Evolutionary conservation across 2,888 invertebrate genomes (phyloP).

Genomic region (Pterostichus madidus): DNA sequence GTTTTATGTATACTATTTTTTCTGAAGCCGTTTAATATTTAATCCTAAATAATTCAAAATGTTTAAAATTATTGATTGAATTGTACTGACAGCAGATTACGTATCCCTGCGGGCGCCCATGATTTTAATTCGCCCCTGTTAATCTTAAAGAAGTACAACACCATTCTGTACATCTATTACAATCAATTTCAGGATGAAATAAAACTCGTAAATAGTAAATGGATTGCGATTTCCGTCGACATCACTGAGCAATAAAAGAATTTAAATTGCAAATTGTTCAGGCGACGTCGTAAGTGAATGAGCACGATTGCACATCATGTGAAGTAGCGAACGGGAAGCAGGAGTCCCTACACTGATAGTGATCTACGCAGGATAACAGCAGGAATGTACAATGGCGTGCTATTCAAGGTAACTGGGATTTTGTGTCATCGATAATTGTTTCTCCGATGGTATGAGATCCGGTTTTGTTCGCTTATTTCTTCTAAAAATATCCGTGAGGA

Average conservation of each 20-base stretch:
- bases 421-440: conserved; percentile 2
- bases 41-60: too few relatives aligned
- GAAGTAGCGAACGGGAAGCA: neutral
- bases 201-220: too few relatives aligned
- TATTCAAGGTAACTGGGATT: neutral
- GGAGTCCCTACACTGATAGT: conserved; percentile 17
- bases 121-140: too few relatives aligned
- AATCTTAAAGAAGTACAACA: too few relatives aligned
- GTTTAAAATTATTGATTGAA: too few relatives aligned
- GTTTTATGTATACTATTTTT: too few relatives aligned
- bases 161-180: too few relatives aligned
- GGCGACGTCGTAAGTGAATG: conserved; percentile 18
- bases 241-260: conserved; percentile 19
- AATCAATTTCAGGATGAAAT: too few relatives aligned
- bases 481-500: neutral
- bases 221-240: neutral
- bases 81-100: too few relatives aligned
- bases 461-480: too few relatives aligned
- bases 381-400: neutral
- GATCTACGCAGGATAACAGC: conserved; percentile 14
- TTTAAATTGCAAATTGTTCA: conserved; percentile 46
- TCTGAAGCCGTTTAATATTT: too few relatives aligned
- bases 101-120: too few relatives aligned
- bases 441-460: neutral
- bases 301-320: conserved; percentile 1